Conservation (phyloP, 2,113 vertebrate species). For the Nothocercus nigrocapillus region DNA sequence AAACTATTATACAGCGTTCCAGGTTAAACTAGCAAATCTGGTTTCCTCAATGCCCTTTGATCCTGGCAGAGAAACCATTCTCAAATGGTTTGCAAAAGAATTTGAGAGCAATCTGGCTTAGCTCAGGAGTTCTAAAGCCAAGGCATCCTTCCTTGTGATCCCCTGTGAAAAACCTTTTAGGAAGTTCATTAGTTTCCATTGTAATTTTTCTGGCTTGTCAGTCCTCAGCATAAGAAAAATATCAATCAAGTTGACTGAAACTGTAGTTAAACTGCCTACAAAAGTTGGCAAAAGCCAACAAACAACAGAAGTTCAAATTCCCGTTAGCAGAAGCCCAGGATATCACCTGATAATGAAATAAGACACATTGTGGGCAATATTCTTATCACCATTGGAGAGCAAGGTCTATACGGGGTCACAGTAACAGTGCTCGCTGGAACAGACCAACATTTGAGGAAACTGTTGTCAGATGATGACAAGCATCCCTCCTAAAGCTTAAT, state of each 20-base stretch:
- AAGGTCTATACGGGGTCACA: not conserved
- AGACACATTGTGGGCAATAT: not conserved
- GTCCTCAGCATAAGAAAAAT: not conserved
- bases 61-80: not conserved
- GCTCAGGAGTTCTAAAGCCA: not conserved
- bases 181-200: not conserved
- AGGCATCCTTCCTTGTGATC: not conserved
- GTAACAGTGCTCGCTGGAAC: not conserved
- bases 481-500: not conserved
- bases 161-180: not conserved
- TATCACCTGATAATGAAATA: not conserved
- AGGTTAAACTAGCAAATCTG: not conserved
- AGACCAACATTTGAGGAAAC: not conserved
- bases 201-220: not conserved
- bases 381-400: not conserved
- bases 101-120: not conserved
- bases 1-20: not conserved
- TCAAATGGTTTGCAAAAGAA: not conserved
- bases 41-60: not conserved
- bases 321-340: not conserved
- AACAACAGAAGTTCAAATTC: not conserved
- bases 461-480: rapidly evolving
- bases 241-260: not conserved
- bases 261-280: not conserved
- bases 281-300: not conserved